Base-by-base conservation (phyloP, 2,113 vertebrate genomes). In the Colius striatus region DNA sequence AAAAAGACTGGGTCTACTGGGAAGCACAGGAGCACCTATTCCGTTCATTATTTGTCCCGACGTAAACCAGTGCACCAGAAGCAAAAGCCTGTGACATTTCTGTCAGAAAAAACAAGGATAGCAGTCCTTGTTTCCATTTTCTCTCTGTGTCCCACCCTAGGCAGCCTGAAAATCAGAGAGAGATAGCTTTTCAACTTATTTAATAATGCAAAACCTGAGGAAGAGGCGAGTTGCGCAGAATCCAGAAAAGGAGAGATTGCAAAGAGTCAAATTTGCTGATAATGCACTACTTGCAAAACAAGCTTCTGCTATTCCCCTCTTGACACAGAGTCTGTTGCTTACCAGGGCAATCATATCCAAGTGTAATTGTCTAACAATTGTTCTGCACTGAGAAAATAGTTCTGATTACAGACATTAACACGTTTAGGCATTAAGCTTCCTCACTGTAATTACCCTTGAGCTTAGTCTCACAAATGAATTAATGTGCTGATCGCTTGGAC, bases 391-490 rank as follows among this genome's bases (percentile, higher is more conserved):
- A 98, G 97, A 97, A 98, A 98, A 97, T 97, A 97, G 96, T 98
- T 97, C 97, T 97, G 97, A 98, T 98, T 98, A 97, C 94, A 97
- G 98, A 98, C 97, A 98, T 98, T 98, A 98, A 97, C 97, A 98
- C 92, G 87, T 97, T 97, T 83, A 97, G 90, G 96, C 97, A 96
- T 98, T 98, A 98, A 96, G 96, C 95, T 97, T 97, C 97, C 97
- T 97, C 96, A 78, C 94, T 97, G 92, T 98, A 98, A 98, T 98
- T 98, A 98, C 98, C 97, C 98, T 97, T 98, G 97, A 98, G 98
- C 96, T 98, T 98, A 96, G 96, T 97, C 96, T 97, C 97, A 97
- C 98, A 98, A 98, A 98, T 98, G 97, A 98, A 98, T 98, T 98
- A 98, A 98, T 98, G 97, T 97, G 96, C 97, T 98, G 97, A 98